Evolutionary conservation across 2,888 invertebrate species (phyloP), one percentile per base, ranked within the genome.

Genomic region (Macrophya annulata): DNA sequence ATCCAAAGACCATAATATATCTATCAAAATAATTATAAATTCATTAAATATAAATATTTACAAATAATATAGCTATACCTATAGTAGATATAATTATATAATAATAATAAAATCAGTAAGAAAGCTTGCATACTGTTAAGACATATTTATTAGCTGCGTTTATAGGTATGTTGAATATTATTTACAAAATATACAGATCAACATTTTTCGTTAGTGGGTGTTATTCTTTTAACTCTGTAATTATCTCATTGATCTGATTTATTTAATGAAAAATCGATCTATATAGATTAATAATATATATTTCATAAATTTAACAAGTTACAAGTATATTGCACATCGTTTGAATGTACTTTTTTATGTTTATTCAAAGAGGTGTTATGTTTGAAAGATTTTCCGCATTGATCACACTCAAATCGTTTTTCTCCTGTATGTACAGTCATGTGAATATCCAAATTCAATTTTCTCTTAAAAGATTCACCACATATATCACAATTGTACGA

Each of bases 311-410:
- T 79, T 55, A 40, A 55, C 40, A 10, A 40, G 37, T 37, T n/a
- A 25, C 79, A 79, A 51, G 59, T 21, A 55, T 79, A 59, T 40
- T 59, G 55, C n/a, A 79, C 21, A 37, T 79, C 55, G 17, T 4
- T 65, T 43, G 25, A 12, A 65, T 82, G 82, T 15, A 21, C 45
- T 65, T 82, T 82, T 82, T 82, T 82, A 37, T 82, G 82, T 48
- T 82, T 82, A 65, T 82, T 82, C 65, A 82, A 65, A 65, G 82
- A 82, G 21, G 82, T 82, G 65, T 82, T 82, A 45, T 82, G 82
- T 21, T 82, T 82, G 31, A 82, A 82, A 31, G 82, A 82, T 31
- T 82, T 82, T 40, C 62, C 62, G 6, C 82, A 82, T 48, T 43
- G 82, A 65, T 82, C 65, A n/a, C 82, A 82, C 21, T 82, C 82